Evolutionary conservation across 2,797 vertebrate genomes (phyloP).

Genomic region (Delichon dasypus): DNA sequence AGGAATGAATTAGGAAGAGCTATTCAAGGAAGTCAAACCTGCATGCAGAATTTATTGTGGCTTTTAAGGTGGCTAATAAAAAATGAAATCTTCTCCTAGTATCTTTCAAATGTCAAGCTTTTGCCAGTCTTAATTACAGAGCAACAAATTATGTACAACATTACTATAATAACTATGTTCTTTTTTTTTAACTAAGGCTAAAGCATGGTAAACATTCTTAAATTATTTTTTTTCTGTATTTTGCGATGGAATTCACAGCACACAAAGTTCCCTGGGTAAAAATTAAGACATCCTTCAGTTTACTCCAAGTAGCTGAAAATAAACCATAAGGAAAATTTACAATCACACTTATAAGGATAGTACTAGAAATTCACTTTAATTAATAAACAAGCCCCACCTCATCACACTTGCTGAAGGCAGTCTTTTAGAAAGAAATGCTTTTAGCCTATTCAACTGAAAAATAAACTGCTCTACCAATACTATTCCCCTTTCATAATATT

Average conservation of each 20-base stretch:
- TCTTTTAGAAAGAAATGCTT: neutral
- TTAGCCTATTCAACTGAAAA: neutral
- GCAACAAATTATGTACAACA: neutral
- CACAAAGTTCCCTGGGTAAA: neutral
- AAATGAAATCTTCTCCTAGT: neutral
- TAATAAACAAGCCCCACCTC: neutral
- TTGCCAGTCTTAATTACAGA: neutral
- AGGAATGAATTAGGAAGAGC: neutral
- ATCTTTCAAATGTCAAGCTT: neutral
- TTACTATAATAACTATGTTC: accelerated
- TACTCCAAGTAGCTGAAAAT: neutral
- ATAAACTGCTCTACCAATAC: neutral
- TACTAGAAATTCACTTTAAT: neutral
- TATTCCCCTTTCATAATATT: neutral
- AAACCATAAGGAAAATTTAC: neutral
- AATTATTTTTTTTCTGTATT: neutral
- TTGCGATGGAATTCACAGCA: neutral
- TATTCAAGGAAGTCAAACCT: conserved; percentile 9
- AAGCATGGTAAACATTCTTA: neutral
- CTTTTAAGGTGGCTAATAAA: neutral
- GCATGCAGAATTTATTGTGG: neutral
- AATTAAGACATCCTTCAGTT: neutral
- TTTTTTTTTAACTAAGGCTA: neutral
- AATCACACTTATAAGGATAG: neutral
- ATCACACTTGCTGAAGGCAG: neutral